Base-by-base conservation (phyloP, 2,797 vertebrate species). In the Protonibea diacanthus region DNA sequence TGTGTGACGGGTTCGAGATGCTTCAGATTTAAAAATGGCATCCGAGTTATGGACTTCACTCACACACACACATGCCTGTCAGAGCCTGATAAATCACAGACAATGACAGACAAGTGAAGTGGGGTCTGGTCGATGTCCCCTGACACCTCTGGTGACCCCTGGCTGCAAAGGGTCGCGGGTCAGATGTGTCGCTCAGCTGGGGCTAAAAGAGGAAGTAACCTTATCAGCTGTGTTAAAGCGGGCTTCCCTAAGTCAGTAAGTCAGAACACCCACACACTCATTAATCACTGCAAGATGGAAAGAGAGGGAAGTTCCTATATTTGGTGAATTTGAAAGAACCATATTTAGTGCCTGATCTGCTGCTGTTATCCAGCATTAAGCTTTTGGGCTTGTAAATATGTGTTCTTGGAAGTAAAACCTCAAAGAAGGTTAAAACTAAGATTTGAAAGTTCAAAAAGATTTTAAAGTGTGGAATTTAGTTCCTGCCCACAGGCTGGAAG, bases 131-230 rank as follows among this genome's bases (percentile, higher is more conserved):
- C 11, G 55, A 69, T n/a, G 65, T 92, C 78, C 84, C 61, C 45
- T 18, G 80, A 88, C 91, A 90, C 89, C 74, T 88, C 80, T 69
- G 86, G 70, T 85, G 83, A 91, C 80, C 84, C 74, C 52, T 1
- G 27, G 40, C 65, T 74, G 52, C 25, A 20, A 53, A 17, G 68
- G 78, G 71, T 85, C 76, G 83, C 0, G 2, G 87, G 92, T 93
- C 90, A 91, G 78, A 84, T 77, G 81, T 84, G 69, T 42, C 3
- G 56, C 76, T 87, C 86, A 90, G 88, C 83, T 90, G 81, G 85
- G 79, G 72, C 87, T 91, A 86, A 74, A 93, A 90, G 76, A 89
- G 90, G 89, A 94, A 92, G 87, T 83, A 64, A 72, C 88, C 84
- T 72, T 91, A 92, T 93, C 93, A 92, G 84, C 81, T 85, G 85